Evolutionary conservation across 2,888 invertebrate genomes (phyloP).

Genomic region (Brenthis ino): DNA sequence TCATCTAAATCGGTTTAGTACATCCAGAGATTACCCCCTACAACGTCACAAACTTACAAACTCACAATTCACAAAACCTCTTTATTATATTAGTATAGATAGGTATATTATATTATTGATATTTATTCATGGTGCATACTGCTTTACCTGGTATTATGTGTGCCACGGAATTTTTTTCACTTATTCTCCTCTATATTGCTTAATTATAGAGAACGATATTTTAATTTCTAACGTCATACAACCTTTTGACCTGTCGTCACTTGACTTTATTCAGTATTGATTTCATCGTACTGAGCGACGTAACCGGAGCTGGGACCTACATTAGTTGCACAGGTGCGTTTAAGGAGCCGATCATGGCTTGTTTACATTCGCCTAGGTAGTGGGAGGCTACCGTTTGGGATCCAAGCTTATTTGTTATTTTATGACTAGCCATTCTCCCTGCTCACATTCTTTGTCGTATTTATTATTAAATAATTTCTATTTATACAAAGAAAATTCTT

Average conservation of each 20-base stretch:
- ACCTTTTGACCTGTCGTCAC: neutral
- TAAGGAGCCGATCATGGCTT: constrained; percentile 14
- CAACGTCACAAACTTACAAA: no score
- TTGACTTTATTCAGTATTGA: constrained; percentile 20
- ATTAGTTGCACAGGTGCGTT: constrained; percentile 25
- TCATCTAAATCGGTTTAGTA: no score
- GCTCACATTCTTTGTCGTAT: no score
- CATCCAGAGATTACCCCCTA: no score
- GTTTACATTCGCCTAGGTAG: constrained; percentile 15
- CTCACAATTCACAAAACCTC: no score
- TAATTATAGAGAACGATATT: neutral
- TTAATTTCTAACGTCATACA: neutral
- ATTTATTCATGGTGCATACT: no score
- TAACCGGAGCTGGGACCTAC: constrained; percentile 16
- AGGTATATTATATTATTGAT: no score
- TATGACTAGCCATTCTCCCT: neutral
- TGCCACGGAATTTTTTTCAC: neutral
- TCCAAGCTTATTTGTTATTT: constrained; percentile 16
- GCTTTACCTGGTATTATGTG: no score
- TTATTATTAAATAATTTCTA: no score
- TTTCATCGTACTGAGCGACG: constrained; percentile 15
- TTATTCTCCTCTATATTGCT: neutral
- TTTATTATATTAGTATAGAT: no score
- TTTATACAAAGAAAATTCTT: no score
- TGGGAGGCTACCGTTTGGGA: constrained; percentile 25